Base-by-base conservation (phyloP, 2,797 vertebrate genomes). In the Avahi laniger region DNA sequence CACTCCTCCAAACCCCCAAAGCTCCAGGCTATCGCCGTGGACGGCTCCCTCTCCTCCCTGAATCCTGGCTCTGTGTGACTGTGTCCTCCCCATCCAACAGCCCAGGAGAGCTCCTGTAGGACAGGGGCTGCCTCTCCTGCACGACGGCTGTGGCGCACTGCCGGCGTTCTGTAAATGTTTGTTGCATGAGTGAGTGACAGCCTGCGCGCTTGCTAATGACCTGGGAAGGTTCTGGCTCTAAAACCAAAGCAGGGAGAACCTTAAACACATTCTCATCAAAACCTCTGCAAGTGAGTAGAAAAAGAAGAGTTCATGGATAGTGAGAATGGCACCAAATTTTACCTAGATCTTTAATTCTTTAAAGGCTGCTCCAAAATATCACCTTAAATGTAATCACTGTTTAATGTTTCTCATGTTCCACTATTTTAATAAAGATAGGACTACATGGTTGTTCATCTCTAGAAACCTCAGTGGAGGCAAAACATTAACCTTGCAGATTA, bases 371-470 rank as follows among this genome's bases (percentile, higher is more conserved):
- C 30, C 3, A 4, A 7, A 35, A n/a, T 15, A 43, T 18, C 24
- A 35, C 38, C 35, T 91, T 78, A 52, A 46, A 38, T 1, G 10
- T 1, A 30, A 33, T 15, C 26, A 5, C 4, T 63, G 26, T 52
- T 33, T 46, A 41, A 30, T 6, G 50, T 50, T 17, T 46, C 61
- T n/a, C 35, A 14, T 17, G 38, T 24, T 28, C 72, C 54, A 57
- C 70, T 52, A 20, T 67, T 57, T 41, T 14, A 18, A 38, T 12
- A 41, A 22, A 73, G 43, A 73, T 12, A 54, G 54, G 67, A 33
- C 9, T 7, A 6, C 6, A 24, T 1, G 30, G 24, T 48, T 38
- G n/a, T 17, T 4, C 7, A 5, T 18, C 9, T 30, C 8, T 0
- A 67, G 67, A 4, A 38, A 10, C 41, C 20, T 63, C 10, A 24